Base-by-base conservation (phyloP, 2,888 invertebrate species). In the Andrena fulva region DNA sequence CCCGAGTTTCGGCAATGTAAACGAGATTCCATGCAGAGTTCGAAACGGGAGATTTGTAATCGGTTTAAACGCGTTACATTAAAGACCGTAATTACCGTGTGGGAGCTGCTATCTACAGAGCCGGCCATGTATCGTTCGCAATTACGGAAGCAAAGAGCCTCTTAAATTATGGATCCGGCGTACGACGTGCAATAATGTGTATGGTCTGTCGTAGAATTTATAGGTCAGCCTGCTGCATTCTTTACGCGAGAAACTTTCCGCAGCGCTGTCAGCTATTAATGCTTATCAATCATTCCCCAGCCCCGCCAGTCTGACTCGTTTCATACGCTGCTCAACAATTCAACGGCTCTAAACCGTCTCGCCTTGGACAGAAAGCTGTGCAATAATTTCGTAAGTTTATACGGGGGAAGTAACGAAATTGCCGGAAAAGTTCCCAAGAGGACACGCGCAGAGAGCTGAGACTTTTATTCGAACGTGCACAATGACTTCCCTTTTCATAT, bases 151-250 rank as follows among this genome's bases (percentile, higher is more conserved):
- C 60, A 66, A 66, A 72, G 72, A 72, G 70, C 76, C 66, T 50
- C 72, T 75, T 84, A 79, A 84, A 84, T 83, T 79, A 84, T 84
- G 76, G 60, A 84, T 76, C 54, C 66, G 52, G 56, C 60, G 62
- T 73, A 66, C 75, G 66, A 24, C 56, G 73, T 70, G 73, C 68
- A 73, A 68, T 73, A 83, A 84, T 76, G 76, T 80, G 76, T 66
- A 76, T 52, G 62, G 76, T 3, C 68, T 56, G 60, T 72, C 78
- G 62, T 27, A 50, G 79, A 79, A 84, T 83, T 84, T 84, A 69
- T 84, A 76, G 84, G 84, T 84, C 84, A 84, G 50, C 77, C 69
- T 60, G 69, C 50, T 76, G 50, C 69, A 64, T 70, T 81, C 73
- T 75, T 74, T 42, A 63, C 29, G 33, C 50, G 50, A 42, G 56